Evolutionary conservation across 2,113 vertebrate species (phyloP), one percentile per base, ranked within the genome.

Genomic region (Poicephalus gulielmi): DNA sequence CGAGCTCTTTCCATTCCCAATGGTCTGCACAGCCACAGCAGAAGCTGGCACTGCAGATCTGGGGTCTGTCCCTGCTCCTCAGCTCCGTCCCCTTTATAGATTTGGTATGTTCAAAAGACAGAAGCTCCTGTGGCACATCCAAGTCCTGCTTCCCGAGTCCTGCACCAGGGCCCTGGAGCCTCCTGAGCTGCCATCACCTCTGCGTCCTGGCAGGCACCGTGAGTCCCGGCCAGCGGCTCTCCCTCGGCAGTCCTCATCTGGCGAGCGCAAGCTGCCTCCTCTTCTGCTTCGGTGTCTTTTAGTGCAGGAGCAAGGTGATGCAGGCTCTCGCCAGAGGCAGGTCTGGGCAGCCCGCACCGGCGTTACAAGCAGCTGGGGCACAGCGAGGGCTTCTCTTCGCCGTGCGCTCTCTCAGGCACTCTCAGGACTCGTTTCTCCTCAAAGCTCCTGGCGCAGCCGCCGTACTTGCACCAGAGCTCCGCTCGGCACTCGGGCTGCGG

Each of bases 361-460:
- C 18, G 6, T 76, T 59, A 92, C 86, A 92, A 30, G 60, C 86
- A 92, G 86, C 83, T 70, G 10, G 83, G 92, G 15, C 92, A 92
- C 5, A 87, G 92, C 3, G 83, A 49, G 35, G 89, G 86, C 4
- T 95, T 95, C 82, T 95, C 92, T 22, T 95, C 92, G 3, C 44
- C 35, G 2, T 39, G 84, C 11, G 73, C 90, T 7, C 80, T 53
- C 76, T 93, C 90, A 6, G 90, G 92, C 28, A 37, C 83, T 53
- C 86, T 44, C 43, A 79, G 92, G 60, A 18, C 90, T 7, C 78
- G 53, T 9, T 94, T 90, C 59, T 87, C 92, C 47, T 94, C 94
- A 1, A 94, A 92, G 64, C 63, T 53, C 1, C 83, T 37, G 6
- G 73, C 23, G 4, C 94, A 90, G 63, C 41, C 63, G 0, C 89